phyloP scores from a whole-genome alignment of 1,140 invertebrate species.

The Cataglyphis hispanica region DNA sequence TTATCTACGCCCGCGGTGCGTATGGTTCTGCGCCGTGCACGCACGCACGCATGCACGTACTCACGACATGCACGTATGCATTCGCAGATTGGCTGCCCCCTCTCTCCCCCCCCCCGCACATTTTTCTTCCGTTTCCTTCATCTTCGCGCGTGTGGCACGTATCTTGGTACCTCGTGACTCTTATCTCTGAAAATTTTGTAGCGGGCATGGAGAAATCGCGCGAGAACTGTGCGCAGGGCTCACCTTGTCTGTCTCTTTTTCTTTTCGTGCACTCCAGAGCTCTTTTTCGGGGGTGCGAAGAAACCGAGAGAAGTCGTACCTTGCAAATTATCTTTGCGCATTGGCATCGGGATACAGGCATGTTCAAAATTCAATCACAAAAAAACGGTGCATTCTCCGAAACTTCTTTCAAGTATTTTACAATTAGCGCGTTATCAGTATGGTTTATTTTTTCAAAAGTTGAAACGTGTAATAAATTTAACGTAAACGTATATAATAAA shows the following conservation, averaged over 20 bases:
- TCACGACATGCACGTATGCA: constrained; percentile 48
- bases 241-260: not conserved
- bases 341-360: not conserved
- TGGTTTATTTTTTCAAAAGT: constrained; percentile 1
- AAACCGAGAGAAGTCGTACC: constrained; percentile 46
- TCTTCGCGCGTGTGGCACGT: constrained; percentile 29
- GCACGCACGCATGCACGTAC: constrained; percentile 67
- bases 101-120: constrained; percentile 34
- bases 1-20: constrained; percentile 78
- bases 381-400: not conserved
- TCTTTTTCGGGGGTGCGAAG: constrained; percentile 52
- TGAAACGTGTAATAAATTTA: not conserved
- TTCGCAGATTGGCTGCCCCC: constrained; percentile 54
- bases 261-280: constrained; percentile 1
- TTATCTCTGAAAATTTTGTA: constrained; percentile 71
- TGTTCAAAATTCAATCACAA: constrained; percentile 10
- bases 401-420: not conserved
- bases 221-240: constrained; percentile 45
- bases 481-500: too few relatives aligned
- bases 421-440: not conserved
- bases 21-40: constrained; percentile 65
- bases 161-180: constrained; percentile 46
- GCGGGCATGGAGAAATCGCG: constrained; percentile 68
- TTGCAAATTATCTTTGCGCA: constrained; percentile 52
- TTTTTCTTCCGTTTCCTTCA: constrained; percentile 14